phyloP scores from a whole-genome alignment of 2,888 invertebrate species.

The Drosophila rubida region DNA sequence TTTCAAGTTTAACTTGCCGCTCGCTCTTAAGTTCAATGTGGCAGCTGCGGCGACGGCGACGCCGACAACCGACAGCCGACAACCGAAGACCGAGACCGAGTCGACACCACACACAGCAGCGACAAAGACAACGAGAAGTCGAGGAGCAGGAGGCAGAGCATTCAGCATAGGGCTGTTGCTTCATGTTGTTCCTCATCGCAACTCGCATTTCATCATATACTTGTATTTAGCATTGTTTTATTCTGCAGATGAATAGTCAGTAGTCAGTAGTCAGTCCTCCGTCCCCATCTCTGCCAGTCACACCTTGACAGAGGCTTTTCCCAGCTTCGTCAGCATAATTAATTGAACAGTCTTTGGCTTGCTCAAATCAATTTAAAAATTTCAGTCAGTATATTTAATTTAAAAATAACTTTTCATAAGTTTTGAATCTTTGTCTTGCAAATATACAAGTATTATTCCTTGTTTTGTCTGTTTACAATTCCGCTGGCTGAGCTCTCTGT shows the following conservation, averaged over 20 bases:
- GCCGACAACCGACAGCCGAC: constrained; percentile 21
- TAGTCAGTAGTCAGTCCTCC: background rate
- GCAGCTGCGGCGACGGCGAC: constrained; percentile 52
- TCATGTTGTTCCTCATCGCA: constrained; percentile 52
- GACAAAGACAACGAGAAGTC: background rate
- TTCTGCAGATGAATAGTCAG: constrained; percentile 18
- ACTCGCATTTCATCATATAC: constrained; percentile 9
- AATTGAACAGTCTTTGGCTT: background rate
- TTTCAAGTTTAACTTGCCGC: constrained; percentile 60
- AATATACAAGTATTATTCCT: background rate
- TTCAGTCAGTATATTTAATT: background rate
- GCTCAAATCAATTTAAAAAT: background rate
- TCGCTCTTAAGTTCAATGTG: constrained; percentile 44
- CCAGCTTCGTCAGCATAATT: background rate
- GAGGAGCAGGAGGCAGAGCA: constrained; percentile 32
- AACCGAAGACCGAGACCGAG: constrained; percentile 9
- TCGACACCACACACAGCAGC: constrained; percentile 32
- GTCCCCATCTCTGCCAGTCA: constrained; percentile 19
- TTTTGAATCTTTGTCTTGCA: too few species aligned
- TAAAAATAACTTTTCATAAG: too few species aligned
- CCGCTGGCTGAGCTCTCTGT: background rate
- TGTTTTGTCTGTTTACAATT: background rate
- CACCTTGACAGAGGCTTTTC: background rate
- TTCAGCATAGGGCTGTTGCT: constrained; percentile 70
- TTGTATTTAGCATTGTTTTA: constrained; percentile 27